Evolutionary conservation across 2,888 invertebrate genomes (phyloP), one percentile per base, ranked within the genome.

Genomic region (Mythimna vitellina): DNA sequence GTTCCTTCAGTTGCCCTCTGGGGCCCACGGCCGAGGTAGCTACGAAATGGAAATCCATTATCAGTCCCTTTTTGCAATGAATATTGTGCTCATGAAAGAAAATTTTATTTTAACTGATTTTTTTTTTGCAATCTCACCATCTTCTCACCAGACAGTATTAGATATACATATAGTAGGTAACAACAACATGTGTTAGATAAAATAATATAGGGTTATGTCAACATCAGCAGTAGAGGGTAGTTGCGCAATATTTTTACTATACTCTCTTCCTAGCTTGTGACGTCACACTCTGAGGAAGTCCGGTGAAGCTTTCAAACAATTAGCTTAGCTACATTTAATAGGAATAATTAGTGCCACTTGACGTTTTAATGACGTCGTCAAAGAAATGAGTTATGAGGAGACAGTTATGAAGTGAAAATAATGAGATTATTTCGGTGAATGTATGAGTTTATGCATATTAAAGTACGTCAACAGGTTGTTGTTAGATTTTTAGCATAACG

Each of bases 281-380:
- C 71, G 65, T 78, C 75, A 82, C 75, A 78, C 51, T 17, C 0
- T 12, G 8, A 78, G 79, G 74, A 82, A 81, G 46, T 82, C 60
- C 57, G 67, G 22, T n/a, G 57, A 63, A 54, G 56, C 65, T 69
- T 62, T 53, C 46, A 51, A 60, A 51, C 32, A 69, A 69, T 69
- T 70, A 62, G 42, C 70, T 63, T 63, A 51, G 49, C 8, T n/a
- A 61, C 53, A 17, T 25, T 53, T 72, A 60, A 65, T 66, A 56
- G 6, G 38, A 65, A 62, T 70, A 32, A 65, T 66, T 60, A 25
- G 22, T 53, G 9, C 22, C 51, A 8, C 42, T 65, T 3, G 1
- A 4, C 5, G 35, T 14, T 54, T 49, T 20, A 35, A 54, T 22
- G 4, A 0, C 1, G 0, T 63, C 17, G n/a, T n/a, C 20, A 32